These are phyloP conservation scores for Macrophya alboannulata DNA, from an alignment of 2,888 invertebrate species.

Conservation along the genomic window DNA sequence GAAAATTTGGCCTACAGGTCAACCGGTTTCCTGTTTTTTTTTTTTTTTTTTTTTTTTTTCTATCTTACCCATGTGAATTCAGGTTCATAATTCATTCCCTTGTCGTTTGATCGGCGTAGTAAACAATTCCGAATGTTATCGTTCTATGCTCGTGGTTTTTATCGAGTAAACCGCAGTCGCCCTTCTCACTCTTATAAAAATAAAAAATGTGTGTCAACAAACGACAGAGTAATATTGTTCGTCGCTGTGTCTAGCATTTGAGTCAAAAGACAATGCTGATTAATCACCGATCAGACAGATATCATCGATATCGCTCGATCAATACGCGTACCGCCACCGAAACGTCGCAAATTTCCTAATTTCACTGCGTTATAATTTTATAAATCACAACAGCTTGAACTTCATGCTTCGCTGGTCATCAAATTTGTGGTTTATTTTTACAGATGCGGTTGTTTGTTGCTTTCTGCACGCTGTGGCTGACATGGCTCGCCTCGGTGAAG, in stretches of 20 bases:
- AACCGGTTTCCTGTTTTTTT: not conserved
- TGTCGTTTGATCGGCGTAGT: not conserved
- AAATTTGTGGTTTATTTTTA: not conserved
- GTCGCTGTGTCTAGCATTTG: not conserved
- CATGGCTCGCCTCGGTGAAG: not conserved
- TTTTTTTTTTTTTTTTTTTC: not conserved
- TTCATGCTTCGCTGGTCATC: not conserved
- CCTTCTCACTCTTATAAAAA: not conserved
- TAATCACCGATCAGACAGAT: not conserved
- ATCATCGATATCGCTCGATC: not conserved
- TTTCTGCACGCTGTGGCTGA: conserved; percentile 13
- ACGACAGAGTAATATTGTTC: not conserved
- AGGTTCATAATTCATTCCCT: not conserved
- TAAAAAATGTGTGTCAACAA: not conserved
- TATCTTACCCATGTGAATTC: not conserved
- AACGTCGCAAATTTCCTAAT: not conserved
- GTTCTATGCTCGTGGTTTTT: not conserved
- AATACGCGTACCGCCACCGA: not conserved
- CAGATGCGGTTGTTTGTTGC: not conserved
- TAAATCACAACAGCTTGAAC: not conserved
- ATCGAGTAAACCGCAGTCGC: not conserved
- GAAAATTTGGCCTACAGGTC: no score
- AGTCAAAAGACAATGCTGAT: not conserved
- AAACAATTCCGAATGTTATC: not conserved
- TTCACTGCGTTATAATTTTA: not conserved